Base-by-base conservation (phyloP, 2,797 vertebrate genomes). In the Trichosurus vulpecula region DNA sequence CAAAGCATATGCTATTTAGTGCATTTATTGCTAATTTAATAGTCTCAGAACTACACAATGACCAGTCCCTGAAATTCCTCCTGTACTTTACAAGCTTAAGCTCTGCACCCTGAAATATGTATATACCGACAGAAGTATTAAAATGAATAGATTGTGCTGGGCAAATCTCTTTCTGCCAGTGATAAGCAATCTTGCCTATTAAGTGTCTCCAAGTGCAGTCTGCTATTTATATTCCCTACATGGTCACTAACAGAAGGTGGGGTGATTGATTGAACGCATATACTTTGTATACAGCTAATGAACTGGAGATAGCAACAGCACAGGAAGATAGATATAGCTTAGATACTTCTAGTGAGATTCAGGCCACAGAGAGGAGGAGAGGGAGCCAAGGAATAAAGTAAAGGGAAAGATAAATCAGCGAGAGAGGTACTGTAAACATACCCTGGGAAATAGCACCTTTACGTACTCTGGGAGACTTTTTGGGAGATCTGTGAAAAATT, bases 251-350 rank as follows among this genome's bases (percentile, higher is more conserved):
- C 0, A 0, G 30, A 6, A 2, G 3, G 0, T 27, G 0, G 93
- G 22, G 95, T 93, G 97, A 95, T 53, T 16, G 29, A 96, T 92
- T 87, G 94, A 94, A 74, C 47, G 14, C 95, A 52, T 92, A 11
- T 19, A 47, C 94, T 35, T 94, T 56, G 94, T 92, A 89, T 58
- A 56, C 54, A 92, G 97, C 96, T 98, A 95, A 98, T 93, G 96
- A 98, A 97, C 81, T 90, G 89, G 92, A 47, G 92, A 94, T 91
- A 66, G 95, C 95, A 96, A 94, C 12, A 14, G 96, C 61, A 89
- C 92, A 96, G 94, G 91, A 95, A 97, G 96, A 97, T 92, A 91
- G 96, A 95, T 95, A 98, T 41, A n/a, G 95, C 90, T 66, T 90
- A 56, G 96, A 58, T 93, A 95, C 94, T 92, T 96, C 94, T 52